Conservation (phyloP, 2,113 vertebrate species). For the Planiliza haematocheilus region DNA sequence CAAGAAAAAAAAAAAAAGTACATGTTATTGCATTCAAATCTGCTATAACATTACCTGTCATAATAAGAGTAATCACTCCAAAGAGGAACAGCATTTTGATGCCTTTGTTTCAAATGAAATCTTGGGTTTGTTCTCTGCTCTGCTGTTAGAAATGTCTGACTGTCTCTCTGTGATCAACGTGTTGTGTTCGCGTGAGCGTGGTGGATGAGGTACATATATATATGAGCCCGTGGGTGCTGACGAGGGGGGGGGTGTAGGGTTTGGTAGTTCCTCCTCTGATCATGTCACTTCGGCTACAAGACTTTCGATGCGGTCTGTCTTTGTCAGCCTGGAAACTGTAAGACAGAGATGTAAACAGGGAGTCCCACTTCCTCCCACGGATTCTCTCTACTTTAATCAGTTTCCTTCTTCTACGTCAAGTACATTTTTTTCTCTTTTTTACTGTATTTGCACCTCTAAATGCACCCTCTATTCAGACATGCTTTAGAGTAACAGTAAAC, state of each 20-base stretch:
- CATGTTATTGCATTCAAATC: neutral
- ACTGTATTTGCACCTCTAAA: neutral
- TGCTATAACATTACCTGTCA: conserved; percentile 57
- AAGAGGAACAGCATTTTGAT: conserved; percentile 39
- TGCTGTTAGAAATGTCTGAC: neutral
- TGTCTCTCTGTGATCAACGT: conserved; percentile 4
- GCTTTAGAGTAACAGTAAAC: neutral
- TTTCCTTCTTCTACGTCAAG: conserved; percentile 27
- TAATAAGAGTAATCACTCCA: conserved; percentile 21
- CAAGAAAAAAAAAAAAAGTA: neutral
- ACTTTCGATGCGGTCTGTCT: conserved; percentile 62
- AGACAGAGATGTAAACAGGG: conserved; percentile 70
- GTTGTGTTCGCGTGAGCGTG: conserved; percentile 11
- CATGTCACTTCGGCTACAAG: conserved; percentile 75
- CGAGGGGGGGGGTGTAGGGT: conserved; percentile 4
- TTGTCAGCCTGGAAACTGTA: conserved; percentile 77
- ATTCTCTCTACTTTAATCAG: conserved; percentile 69
- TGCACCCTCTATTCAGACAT: neutral
- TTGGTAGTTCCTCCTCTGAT: conserved; percentile 65
- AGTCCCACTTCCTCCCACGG: conserved; percentile 77
- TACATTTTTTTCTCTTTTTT: no score
- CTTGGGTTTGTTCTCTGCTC: no score
- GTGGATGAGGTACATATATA: conserved; percentile 63
- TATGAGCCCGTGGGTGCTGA: conserved; percentile 52
- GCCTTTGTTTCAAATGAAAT: neutral